Evolutionary conservation across 1,140 invertebrate species (phyloP), one percentile per base, ranked within the genome.

Genomic region (Danaus plexippus): DNA sequence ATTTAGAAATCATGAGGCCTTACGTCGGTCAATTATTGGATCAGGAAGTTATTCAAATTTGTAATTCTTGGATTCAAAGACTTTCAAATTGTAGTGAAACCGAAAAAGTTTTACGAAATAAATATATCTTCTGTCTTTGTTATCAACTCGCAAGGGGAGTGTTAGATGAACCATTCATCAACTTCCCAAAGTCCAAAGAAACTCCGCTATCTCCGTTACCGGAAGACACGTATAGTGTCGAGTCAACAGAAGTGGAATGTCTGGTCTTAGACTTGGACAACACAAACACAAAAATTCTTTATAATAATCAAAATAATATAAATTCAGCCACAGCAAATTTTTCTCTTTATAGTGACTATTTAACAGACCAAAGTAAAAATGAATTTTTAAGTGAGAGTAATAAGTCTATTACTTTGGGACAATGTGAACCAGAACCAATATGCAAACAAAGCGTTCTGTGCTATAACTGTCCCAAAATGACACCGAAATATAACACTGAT

Each of bases 31-130:
- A 78, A 50, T 52, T 83, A 9, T 49, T 65, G 4, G 73, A 81
- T 55, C 49, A 70, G 48, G 57, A 80, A 12, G 61, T 72, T 9
- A 74, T 81, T 13, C 61, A 72, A 44, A 63, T 77, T 6, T 84
- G 80, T 56, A 78, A 77, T 43, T 64, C 73, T 13, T 86, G 80
- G 83, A 76, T 84, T 8, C 63, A 75, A 53, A 75, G 69, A 54
- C 68, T 86, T 8, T 77, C 71, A n/a, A 55, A 66, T 49, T 77
- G 67, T 44, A 72, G 64, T 48, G 60, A 69, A 9, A 52, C 66
- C 11, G 83, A 86, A 53, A 84, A 79, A 66, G 10, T 10, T 8
- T 61, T 77, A 9, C 66, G 80, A 8, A 86, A 86, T 59, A 83
- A 76, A 57, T 86, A 83, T 47, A 56, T 80, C 12, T 81, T 84